These are phyloP conservation scores for Ptychobarbus kaznakovi DNA, from an alignment of 2,797 vertebrate species.

Conservation along the genomic window DNA sequence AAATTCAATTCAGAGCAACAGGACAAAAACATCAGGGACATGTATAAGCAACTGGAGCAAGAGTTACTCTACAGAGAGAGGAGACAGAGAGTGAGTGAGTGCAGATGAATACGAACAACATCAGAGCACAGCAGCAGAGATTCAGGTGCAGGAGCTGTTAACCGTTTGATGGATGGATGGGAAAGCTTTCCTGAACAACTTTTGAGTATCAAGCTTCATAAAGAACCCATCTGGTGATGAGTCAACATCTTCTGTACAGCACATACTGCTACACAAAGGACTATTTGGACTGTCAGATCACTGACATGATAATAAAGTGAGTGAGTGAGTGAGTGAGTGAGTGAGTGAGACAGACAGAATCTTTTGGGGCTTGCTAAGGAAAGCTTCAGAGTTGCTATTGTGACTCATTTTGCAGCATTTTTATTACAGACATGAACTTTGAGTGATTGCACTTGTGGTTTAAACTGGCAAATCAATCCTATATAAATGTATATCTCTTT, in stretches of 20 bases:
- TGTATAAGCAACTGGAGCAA: background rate
- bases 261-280: conserved; percentile 18
- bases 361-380: background rate
- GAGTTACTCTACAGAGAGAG: conserved; percentile 1
- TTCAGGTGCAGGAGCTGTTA: background rate
- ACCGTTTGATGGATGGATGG: background rate
- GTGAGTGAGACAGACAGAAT: background rate
- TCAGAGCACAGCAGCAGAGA: background rate
- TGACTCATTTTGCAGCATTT: background rate
- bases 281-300: background rate
- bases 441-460: background rate
- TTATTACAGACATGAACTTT: background rate
- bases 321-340: too few relatives aligned
- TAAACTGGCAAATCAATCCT: background rate
- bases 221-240: conserved; percentile 3
- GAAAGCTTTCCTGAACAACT: background rate
- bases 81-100: background rate
- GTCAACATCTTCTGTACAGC: conserved; percentile 1
- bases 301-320: background rate
- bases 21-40: conserved; percentile 17
- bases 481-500: background rate
- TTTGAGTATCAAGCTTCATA: background rate
- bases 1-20: conserved; percentile 12
- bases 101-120: background rate
- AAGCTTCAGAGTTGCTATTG: background rate